phyloP scores from a whole-genome alignment of 2,113 vertebrate genomes.

The Ageneiosus marmoratus region DNA sequence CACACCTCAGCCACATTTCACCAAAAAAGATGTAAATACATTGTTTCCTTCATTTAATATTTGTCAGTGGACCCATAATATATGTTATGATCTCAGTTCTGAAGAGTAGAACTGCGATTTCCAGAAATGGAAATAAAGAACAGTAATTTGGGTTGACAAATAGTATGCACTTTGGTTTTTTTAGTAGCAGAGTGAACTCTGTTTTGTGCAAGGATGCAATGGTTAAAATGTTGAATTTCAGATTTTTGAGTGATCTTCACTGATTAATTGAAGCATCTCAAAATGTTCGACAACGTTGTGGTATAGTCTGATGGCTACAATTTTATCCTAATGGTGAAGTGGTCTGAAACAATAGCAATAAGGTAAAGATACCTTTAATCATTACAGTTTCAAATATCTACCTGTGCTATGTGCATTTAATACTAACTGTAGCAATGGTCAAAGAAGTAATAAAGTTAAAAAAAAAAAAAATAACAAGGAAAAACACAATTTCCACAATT shows the following conservation, averaged over 20 bases:
- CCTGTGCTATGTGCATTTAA: constrained; percentile 77
- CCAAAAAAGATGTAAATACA: constrained; percentile 56
- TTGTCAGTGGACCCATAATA: constrained; percentile 46
- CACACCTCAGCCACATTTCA: constrained; percentile 55
- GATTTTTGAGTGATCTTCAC: constrained; percentile 22
- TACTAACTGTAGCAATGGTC: constrained; percentile 80
- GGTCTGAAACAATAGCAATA: constrained; percentile 76
- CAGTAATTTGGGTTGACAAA: constrained; percentile 52
- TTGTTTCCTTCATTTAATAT: constrained; percentile 52
- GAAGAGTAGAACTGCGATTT: constrained; percentile 37
- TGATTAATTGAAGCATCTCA: constrained; percentile 13
- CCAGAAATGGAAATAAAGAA: constrained; percentile 53
- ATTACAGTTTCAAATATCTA: constrained; percentile 77
- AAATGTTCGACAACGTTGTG: constrained; percentile 45
- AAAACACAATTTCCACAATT: constrained; percentile 75
- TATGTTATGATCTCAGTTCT: constrained; percentile 39
- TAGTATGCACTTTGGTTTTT: constrained; percentile 70
- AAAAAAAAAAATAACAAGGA: constrained; percentile 72
- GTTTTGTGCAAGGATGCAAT: constrained; percentile 72
- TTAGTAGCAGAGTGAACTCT: constrained; percentile 63
- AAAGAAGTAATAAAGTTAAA: constrained; percentile 77
- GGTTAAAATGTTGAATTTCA: constrained; percentile 57
- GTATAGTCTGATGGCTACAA: constrained; percentile 66
- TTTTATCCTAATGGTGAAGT: constrained; percentile 75
- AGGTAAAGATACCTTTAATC: constrained; percentile 75